Percentiles rank a stretch among this genome's conserved stretches.
Conservation (phyloP, 2,797 vertebrate species). For the Propithecus deckenii region DNA sequence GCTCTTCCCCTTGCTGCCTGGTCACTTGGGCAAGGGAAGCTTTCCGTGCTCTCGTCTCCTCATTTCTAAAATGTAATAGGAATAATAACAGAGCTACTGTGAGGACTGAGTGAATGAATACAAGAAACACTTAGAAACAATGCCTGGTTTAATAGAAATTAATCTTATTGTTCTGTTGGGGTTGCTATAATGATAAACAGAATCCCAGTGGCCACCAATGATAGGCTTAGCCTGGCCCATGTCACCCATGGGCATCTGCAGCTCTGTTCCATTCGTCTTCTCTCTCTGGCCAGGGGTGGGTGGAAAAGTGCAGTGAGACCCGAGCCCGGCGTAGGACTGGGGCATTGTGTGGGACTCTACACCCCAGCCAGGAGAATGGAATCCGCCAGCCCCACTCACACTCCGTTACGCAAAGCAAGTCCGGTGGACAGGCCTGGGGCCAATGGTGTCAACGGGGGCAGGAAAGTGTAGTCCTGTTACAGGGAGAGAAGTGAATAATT, state of each 20-base stretch:
- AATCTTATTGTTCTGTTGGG: no score
- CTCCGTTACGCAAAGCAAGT: neutral
- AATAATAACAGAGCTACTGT: no score
- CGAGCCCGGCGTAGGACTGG: neutral
- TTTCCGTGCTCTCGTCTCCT: neutral
- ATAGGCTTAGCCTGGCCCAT: neutral
- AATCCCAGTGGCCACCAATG: no score
- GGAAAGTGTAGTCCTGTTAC: rapidly evolving
- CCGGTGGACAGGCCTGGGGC: neutral
- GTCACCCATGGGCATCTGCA: rapidly evolving
- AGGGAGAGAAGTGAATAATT: neutral
- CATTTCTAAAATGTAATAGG: neutral
- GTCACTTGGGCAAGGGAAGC: rapidly evolving
- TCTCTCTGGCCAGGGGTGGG: neutral
- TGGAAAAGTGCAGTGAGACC: neutral
- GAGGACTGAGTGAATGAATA: neutral
- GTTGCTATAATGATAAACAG: neutral
- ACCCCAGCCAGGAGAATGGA: rapidly evolving
- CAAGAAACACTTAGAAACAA: neutral
- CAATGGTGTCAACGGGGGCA: no score
- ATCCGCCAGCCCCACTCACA: rapidly evolving
- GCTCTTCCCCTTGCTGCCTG: rapidly evolving
- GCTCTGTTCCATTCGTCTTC: neutral
- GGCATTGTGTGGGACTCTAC: rapidly evolving
- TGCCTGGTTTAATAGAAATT: no score